phyloP scores from a whole-genome alignment of 1,140 invertebrate genomes.

The Sitophilus oryzae region DNA sequence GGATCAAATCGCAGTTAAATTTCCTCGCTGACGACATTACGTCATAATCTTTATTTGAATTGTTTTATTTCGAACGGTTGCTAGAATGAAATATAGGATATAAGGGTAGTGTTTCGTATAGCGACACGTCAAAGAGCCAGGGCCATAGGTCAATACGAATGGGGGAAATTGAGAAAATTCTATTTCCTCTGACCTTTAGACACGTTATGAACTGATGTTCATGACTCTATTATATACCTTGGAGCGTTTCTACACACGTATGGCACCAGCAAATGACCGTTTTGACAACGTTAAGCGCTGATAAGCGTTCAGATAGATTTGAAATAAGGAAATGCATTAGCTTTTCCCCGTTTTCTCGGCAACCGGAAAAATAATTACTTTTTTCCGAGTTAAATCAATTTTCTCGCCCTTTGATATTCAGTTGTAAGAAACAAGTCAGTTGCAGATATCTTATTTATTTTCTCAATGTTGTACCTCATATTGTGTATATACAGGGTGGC shows the following conservation, averaged over 20 bases:
- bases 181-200: constrained; percentile 39
- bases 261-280: constrained; percentile 10
- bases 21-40: background rate
- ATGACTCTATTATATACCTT: constrained; percentile 24
- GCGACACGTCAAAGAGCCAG: constrained; percentile 25
- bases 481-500: too few species aligned
- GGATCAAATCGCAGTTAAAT: too few species aligned
- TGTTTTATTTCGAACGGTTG: background rate
- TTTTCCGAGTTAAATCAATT: too few species aligned
- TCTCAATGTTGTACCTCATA: too few species aligned
- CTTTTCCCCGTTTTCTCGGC: constrained; percentile 5
- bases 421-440: too few species aligned
- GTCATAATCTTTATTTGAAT: background rate
- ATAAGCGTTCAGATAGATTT: constrained; percentile 10
- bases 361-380: constrained; percentile 22
- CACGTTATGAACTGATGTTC: constrained; percentile 30
- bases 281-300: constrained; percentile 10
- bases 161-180: constrained; percentile 42
- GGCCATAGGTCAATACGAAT: constrained; percentile 34
- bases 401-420: too few species aligned
- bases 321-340: constrained; percentile 11
- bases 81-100: constrained; percentile 15
- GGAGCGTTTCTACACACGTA: constrained; percentile 15
- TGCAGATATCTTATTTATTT: too few species aligned
- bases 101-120: constrained; percentile 23